Conservation (phyloP, 2,888 invertebrate species). For the Ochropleura leucogaster region DNA sequence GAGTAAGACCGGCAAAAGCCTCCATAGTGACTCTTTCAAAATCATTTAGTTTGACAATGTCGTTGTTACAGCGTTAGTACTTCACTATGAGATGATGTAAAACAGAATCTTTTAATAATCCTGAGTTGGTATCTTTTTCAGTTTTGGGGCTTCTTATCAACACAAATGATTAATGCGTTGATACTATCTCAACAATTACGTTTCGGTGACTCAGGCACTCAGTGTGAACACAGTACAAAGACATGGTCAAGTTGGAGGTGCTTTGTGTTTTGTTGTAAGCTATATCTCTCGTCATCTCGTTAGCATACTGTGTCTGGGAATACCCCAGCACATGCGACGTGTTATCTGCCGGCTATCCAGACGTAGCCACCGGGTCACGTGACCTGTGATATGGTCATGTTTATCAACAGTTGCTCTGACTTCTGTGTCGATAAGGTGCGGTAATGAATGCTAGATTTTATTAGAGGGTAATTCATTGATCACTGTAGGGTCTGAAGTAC, state of each 20-base stretch:
- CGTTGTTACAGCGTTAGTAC: too few relatives aligned
- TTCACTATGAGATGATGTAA: neutral
- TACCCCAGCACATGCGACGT: constrained; percentile 41
- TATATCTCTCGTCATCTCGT: constrained; percentile 36
- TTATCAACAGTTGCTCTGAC: constrained; percentile 45
- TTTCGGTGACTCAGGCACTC: constrained; percentile 21
- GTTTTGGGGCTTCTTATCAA: neutral
- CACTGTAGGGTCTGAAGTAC: neutral
- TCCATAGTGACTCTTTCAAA: too few relatives aligned
- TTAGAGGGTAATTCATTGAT: neutral
- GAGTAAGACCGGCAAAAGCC: too few relatives aligned
- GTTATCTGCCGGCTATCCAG: constrained; percentile 42
- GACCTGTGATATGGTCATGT: constrained; percentile 51
- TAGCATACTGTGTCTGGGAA: constrained; percentile 45
- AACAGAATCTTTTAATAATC: neutral
- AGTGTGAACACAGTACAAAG: constrained; percentile 2
- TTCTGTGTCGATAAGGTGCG: constrained; percentile 20
- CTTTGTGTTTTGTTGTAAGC: constrained; percentile 31
- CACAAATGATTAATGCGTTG: neutral
- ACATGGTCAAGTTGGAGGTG: constrained; percentile 34
- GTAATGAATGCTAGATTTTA: constrained; percentile 22
- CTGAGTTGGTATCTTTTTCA: neutral
- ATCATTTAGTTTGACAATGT: too few relatives aligned
- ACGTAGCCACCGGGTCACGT: constrained; percentile 14
- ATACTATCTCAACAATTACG: neutral